Conservation (phyloP, 2,113 vertebrate species). For the Camarhynchus parvulus region DNA sequence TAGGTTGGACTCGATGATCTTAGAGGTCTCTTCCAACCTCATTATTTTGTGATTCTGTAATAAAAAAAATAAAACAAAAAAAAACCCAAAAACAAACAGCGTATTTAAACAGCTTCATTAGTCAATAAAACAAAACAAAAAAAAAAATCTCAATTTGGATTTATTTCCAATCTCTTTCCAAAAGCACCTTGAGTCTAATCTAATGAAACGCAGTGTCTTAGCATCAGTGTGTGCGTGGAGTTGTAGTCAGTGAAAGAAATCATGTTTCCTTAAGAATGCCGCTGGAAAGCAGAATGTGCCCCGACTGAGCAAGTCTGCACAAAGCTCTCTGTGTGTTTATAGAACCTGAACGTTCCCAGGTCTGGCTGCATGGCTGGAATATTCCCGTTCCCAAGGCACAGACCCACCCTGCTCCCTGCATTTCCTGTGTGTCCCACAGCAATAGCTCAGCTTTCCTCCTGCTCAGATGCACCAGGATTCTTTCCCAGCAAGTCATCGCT, state of each 20-base stretch:
- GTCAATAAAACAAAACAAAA: background rate
- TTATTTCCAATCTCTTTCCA: background rate
- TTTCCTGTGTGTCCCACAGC: constrained; percentile 16
- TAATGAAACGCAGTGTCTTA: background rate
- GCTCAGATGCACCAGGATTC: constrained; percentile 10
- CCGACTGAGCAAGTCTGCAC: constrained; percentile 1
- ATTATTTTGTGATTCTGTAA: too few species aligned
- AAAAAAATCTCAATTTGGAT: background rate
- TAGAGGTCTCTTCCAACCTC: too few species aligned
- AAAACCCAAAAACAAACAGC: background rate
- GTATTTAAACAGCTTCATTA: background rate
- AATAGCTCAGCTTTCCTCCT: background rate
- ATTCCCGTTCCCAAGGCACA: background rate
- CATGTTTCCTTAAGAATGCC: background rate
- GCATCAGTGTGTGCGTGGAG: background rate
- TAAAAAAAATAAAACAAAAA: background rate
- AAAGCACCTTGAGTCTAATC: background rate
- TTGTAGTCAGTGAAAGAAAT: background rate
- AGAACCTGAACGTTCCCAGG: background rate
- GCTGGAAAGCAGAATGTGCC: background rate
- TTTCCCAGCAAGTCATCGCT: constrained; percentile 60
- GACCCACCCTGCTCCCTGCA: background rate
- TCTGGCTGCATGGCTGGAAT: background rate
- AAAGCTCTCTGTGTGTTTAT: background rate
- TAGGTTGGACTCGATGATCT: too few species aligned